Evolutionary conservation across 2,888 invertebrate genomes (phyloP).

Genomic region (Hydriomena furcata): DNA sequence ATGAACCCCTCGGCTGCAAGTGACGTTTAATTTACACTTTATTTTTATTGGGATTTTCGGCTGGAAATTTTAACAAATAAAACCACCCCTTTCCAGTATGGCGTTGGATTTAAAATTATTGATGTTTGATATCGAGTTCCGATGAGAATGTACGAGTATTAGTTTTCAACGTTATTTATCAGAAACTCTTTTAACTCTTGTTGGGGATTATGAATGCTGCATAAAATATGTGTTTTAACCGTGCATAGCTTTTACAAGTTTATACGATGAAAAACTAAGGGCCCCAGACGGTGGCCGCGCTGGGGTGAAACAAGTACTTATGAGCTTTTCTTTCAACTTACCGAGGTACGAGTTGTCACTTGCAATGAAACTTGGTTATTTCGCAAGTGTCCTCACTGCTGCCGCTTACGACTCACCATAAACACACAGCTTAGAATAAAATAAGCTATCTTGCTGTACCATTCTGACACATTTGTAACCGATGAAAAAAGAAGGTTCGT

Average conservation of each 20-base stretch:
- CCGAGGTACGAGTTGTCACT: conserved; percentile 32
- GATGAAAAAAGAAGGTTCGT: no score
- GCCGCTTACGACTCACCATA: conserved; percentile 38
- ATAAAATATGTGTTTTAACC: no score
- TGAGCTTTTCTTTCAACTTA: conserved; percentile 30
- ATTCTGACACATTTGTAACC: not conserved
- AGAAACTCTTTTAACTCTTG: no score
- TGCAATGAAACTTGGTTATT: conserved; percentile 42
- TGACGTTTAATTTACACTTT: conserved; percentile 56
- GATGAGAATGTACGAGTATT: conserved; percentile 9
- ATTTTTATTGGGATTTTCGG: conserved; percentile 42
- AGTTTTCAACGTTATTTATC: not conserved
- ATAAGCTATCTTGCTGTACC: conserved; percentile 6
- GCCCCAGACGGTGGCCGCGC: no score
- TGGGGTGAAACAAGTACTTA: no score
- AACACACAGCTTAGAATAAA: conserved; percentile 9
- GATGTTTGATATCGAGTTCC: conserved; percentile 33
- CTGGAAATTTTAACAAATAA: conserved; percentile 36
- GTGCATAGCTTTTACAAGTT: no score
- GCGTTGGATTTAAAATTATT: conserved; percentile 32
- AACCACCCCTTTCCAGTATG: conserved; percentile 21
- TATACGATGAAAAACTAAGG: not conserved
- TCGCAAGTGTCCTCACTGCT: conserved; percentile 40
- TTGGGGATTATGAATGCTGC: no score
- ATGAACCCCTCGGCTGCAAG: conserved; percentile 46